A percentile compares a stretch with the other conserved stretches of the same genome.
These are phyloP conservation scores for Leptura quadrifasciata DNA, from an alignment of 2,888 invertebrate species.

Conservation along the genomic window DNA sequence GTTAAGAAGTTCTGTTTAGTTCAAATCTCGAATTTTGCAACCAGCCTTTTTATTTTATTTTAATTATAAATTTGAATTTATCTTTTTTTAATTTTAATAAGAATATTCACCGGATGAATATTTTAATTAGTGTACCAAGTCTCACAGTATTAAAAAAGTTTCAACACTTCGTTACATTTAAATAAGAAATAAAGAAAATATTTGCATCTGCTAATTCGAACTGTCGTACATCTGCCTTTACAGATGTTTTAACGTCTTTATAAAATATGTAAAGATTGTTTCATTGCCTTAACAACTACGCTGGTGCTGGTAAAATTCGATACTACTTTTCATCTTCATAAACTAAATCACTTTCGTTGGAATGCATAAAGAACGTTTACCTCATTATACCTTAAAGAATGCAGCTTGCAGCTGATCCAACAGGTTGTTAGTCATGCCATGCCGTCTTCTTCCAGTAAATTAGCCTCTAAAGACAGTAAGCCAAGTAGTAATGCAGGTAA, in stretches of 20 bases:
- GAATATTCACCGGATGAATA: background rate
- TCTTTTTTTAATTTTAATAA: too few species aligned
- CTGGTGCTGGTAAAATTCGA: constrained; percentile 7
- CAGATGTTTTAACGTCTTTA: background rate
- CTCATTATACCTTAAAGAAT: constrained; percentile 29
- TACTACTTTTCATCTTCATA: constrained; percentile 1
- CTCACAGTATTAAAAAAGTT: background rate
- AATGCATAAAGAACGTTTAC: constrained; percentile 45
- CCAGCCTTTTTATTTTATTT: too few species aligned
- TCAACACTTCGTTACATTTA: background rate
- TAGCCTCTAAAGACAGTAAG: background rate
- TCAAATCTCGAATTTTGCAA: too few species aligned
- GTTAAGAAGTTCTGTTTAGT: too few species aligned
- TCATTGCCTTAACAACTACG: background rate
- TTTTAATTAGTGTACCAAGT: background rate
- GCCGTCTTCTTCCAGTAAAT: constrained; percentile 24
- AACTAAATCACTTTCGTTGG: constrained; percentile 48
- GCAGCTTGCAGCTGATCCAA: constrained; percentile 35
- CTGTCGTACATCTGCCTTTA: background rate
- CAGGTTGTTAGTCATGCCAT: constrained; percentile 32
- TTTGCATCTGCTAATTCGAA: constrained; percentile 4
- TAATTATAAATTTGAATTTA: too few species aligned
- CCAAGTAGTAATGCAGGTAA: background rate
- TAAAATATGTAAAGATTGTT: background rate
- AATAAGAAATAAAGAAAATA: background rate